Evolutionary conservation across 2,113 vertebrate genomes (phyloP), one percentile per base, ranked within the genome.

Genomic region (Odontesthes bonariensis): DNA sequence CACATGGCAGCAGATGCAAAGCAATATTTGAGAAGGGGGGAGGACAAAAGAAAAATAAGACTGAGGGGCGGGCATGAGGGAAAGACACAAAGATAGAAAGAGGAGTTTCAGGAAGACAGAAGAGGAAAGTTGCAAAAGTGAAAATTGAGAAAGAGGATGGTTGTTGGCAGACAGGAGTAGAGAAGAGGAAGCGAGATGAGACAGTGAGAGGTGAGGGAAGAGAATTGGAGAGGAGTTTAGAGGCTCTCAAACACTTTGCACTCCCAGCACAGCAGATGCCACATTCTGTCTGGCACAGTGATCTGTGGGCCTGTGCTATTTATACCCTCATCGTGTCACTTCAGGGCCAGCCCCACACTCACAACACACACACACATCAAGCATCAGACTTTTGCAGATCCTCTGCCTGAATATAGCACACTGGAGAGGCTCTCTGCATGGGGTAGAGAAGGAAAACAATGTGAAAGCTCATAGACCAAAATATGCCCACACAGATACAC

Each of bases 261-360:
- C 87, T 89, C 85, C 71, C 82, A 82, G 86, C 87, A 88, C 83
- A 91, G 86, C 91, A 92, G 90, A 93, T 92, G 92, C 86, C 87
- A 91, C 91, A 92, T 92, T 93, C 91, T 92, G 92, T 91, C 91
- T 92, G 90, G 90, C 87, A 90, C 79, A 79, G 83, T 89, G 89
- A 93, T 92, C 89, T 90, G 90, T 91, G 85, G 83, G 88, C 73
- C 89, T 87, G 86, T 77, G 89, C 91, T 93, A 92, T 92, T 92
- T 92, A 92, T 93, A 93, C 85, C 83, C 90, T 85, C 73, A 20
- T 71, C 62, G 84, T 91, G 86, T 91, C 88, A 91, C 77, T 83
- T 90, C 84, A 86, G 88, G 89, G 90, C 86, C 83, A 79, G 75
- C 77, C 53, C 55, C 58, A 68, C 75, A 79, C 69, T 79, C 72